Evolutionary conservation across 1,140 invertebrate species (phyloP), one percentile per base, ranked within the genome.

Genomic region (Sarcophaga peregrina): DNA sequence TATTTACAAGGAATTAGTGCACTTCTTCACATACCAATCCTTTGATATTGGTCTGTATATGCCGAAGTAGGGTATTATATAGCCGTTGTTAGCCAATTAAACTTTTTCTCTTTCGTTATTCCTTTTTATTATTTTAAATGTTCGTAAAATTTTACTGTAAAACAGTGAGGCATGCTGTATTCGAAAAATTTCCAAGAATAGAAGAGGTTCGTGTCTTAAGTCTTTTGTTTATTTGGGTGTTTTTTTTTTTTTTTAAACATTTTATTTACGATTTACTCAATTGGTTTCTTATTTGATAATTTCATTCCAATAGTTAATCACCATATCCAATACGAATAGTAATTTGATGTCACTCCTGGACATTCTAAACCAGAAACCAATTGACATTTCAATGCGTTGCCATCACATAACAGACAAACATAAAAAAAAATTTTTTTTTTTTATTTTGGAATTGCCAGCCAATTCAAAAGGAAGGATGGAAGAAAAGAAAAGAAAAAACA

Each of bases 261-360:
- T 25, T 8, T 20, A 50, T 20, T 78, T 52, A 20, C 47, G 17
- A 78, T 11, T 10, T 20, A 8, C 20, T 11, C 75, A 78, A 78
- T 48, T 50, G 48, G n/a, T 50, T 78, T 48, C 75, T 50, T 50
- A 78, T 50, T 50, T 50, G 75, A 78, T 78, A 78, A 78, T 78
- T 78, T 78, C 75, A 50, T 50, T n/a, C 75, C 75, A 78, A 78
- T 50, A 78, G 75, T 78, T 78, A 78, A 78, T 78, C 75, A 78
- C 75, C 17, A 50, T 78, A 78, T 78, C 75, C n/a, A 48, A 78
- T 50, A 11, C 47, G 17, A 52, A 25, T 78, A 78, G 48, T 78
- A 50, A 20, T 78, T 48, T 25, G 75, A 4, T 78, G 75, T 78
- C 75, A 78, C 47, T 52, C 17, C 25, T 78, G n/a, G 75, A 78